Base-by-base conservation (phyloP, 2,888 invertebrate genomes). In the Parnassius orleans region DNA sequence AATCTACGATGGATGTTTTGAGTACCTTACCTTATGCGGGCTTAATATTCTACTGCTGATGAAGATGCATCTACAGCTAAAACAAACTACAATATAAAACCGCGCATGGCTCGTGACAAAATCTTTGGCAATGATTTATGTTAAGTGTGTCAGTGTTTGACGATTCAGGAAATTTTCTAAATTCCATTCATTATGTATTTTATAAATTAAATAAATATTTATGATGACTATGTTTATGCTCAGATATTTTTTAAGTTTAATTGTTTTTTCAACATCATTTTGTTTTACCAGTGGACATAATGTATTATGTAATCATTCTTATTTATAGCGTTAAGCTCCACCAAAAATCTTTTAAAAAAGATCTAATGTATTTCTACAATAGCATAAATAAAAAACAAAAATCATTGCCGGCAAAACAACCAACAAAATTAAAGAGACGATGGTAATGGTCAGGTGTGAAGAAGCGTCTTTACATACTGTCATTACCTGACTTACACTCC, bases 401-500 rank as follows among this genome's bases (percentile, higher is more conserved):
- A 84, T 77, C 83, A 86, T 80, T 83, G 79, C 84, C 79, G 69
- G 74, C 69, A 65, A 81, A 83, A 74, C 75, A 78, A 77, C 73
- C 75, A 79, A 81, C 66, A 66, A 80, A 83, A 83, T 73, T 68
- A 81, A 77, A 76, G 68, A 75, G 75, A 77, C 71, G 69, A 76
- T 78, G 76, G 75, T 70, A 69, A 83, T 84, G 84, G 72, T 73
- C 81, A 83, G 86, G 86, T 84, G 70, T 77, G 77, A 80, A 84
- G 81, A 86, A 89, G 87, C 86, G 47, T 75, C 79, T 43, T 60
- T 64, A 64, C 63, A 19, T 79, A 79, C 78, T 77, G 72, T 78
- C 82, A 81, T 89, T 95, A 96, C 96, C 96, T 96, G 96, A 93
- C 95, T 96, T 86, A 95, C 94, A 94, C 96, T 96, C 95, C 96